Percentiles rank a stretch among this genome's conserved stretches.
These are phyloP conservation scores for Trimorus sp. DNA, from an alignment of 2,888 invertebrate genomes.

Conservation along the genomic window DNA sequence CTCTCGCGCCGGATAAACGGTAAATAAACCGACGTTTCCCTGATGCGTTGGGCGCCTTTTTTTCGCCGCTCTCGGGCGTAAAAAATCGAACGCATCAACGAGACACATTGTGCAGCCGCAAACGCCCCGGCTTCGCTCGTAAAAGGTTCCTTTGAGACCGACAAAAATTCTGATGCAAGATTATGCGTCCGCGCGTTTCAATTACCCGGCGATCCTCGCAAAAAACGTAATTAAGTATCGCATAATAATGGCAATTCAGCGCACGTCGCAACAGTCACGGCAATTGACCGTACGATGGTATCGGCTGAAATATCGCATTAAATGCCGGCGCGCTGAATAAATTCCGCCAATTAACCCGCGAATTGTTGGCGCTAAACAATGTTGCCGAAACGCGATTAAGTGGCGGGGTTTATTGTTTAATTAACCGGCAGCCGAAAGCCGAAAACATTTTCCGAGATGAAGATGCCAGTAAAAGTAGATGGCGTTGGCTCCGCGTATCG, in stretches of 20 bases:
- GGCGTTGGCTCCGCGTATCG: too few relatives aligned
- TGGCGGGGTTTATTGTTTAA: conserved; percentile 12
- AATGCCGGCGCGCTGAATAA: conserved; percentile 22
- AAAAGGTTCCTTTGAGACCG: conserved; percentile 23
- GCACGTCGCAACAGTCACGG: conserved; percentile 6
- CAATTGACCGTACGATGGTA: conserved; percentile 14
- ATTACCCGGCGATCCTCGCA: conserved; percentile 22
- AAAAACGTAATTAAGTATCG: conserved; percentile 47
- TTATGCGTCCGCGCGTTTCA: conserved; percentile 40
- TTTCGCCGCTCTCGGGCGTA: background rate
- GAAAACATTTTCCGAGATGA: too few relatives aligned
- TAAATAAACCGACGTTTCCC: conserved; percentile 13
- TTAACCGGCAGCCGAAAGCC: background rate
- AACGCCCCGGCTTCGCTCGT: conserved; percentile 4
- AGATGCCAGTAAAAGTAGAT: too few relatives aligned
- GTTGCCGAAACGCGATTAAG: background rate
- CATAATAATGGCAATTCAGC: conserved; percentile 37
- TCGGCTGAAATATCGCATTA: conserved; percentile 32
- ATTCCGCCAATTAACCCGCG: too few relatives aligned
- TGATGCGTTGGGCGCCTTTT: too few relatives aligned
- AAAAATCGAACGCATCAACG: conserved; percentile 10
- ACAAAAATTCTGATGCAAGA: conserved; percentile 43
- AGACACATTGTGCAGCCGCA: background rate
- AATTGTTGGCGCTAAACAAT: background rate
- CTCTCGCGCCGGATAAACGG: conserved; percentile 12